Evolutionary conservation across 2,797 vertebrate species (phyloP).

Genomic region (Melanogrammus aeglefinus): DNA sequence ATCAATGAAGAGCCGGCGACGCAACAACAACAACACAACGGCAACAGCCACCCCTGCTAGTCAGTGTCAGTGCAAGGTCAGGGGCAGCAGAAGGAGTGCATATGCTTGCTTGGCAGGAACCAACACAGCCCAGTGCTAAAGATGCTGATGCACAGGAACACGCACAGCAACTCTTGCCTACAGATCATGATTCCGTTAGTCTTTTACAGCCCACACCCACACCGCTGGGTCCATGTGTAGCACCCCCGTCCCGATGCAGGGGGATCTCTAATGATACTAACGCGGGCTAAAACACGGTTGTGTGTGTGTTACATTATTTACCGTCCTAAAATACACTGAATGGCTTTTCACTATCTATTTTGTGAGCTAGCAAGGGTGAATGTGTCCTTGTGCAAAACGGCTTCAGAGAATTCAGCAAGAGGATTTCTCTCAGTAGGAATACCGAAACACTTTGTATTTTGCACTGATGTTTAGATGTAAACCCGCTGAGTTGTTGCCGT

Average conservation of each 20-base stretch:
- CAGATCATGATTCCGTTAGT: slow-evolving; percentile 34
- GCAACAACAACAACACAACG: background rate
- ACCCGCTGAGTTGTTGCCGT: background rate
- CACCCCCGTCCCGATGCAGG: no score
- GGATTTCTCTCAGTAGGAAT: no score
- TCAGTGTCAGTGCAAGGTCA: slow-evolving; percentile 24
- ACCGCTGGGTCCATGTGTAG: background rate
- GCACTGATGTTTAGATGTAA: background rate
- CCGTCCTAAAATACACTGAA: background rate
- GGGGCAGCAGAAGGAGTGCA: slow-evolving; percentile 50
- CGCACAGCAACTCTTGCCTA: slow-evolving; percentile 39
- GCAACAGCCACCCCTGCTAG: background rate
- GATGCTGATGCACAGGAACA: slow-evolving; percentile 57
- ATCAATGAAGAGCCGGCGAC: slow-evolving; percentile 37
- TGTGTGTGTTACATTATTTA: background rate
- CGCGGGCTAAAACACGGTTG: no score
- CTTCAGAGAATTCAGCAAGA: no score
- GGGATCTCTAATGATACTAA: no score
- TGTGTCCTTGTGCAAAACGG: no score
- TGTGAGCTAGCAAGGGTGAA: background rate
- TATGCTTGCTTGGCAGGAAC: slow-evolving; percentile 49
- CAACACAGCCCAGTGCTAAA: slow-evolving; percentile 27
- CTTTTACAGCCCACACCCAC: slow-evolving; percentile 17
- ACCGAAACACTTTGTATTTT: background rate
- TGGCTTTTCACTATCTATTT: no score